Conservation (phyloP, 2,888 invertebrate genomes). For the Anorthoa munda region DNA sequence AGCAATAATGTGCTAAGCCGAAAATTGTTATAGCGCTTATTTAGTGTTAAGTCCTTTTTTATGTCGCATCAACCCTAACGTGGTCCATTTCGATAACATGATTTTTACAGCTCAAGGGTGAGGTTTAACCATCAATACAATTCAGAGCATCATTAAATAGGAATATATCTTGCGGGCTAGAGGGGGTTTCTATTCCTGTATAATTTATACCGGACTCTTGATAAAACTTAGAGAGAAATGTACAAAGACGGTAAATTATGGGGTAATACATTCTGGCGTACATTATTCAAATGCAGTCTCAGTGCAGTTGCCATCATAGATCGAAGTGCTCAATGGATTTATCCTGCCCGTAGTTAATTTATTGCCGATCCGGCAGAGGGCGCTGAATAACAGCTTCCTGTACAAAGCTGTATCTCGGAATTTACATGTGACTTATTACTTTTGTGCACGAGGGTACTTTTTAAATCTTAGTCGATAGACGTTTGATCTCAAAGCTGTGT, state of each 20-base stretch:
- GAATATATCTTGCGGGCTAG: slow-evolving; percentile 40
- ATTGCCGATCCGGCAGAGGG: slow-evolving; percentile 81
- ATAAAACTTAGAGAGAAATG: slow-evolving; percentile 63
- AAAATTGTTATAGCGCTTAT: slow-evolving; percentile 50
- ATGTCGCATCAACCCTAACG: slow-evolving; percentile 59
- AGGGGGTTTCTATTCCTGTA: slow-evolving; percentile 25
- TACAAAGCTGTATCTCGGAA: slow-evolving; percentile 66
- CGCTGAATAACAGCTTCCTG: slow-evolving; percentile 80
- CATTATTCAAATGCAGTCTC: slow-evolving; percentile 81
- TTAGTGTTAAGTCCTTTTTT: slow-evolving; percentile 58
- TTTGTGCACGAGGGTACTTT: slow-evolving; percentile 27
- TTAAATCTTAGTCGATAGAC: slow-evolving; percentile 13
- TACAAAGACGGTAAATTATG: slow-evolving; percentile 66
- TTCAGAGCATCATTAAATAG: slow-evolving; percentile 42
- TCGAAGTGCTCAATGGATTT: slow-evolving; percentile 84
- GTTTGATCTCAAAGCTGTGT: slow-evolving; percentile 1
- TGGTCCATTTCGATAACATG: slow-evolving; percentile 55
- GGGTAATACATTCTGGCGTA: slow-evolving; percentile 73
- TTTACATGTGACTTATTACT: slow-evolving; percentile 53
- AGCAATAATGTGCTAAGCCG: slow-evolving; percentile 34
- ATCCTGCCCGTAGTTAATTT: slow-evolving; percentile 84
- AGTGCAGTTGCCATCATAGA: slow-evolving; percentile 78
- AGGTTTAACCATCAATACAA: slow-evolving; percentile 31
- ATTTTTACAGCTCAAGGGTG: slow-evolving; percentile 51
- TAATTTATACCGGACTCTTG: slow-evolving; percentile 58